phyloP scores from a whole-genome alignment of 2,797 vertebrate species.

The Anomalospiza imberbis region DNA sequence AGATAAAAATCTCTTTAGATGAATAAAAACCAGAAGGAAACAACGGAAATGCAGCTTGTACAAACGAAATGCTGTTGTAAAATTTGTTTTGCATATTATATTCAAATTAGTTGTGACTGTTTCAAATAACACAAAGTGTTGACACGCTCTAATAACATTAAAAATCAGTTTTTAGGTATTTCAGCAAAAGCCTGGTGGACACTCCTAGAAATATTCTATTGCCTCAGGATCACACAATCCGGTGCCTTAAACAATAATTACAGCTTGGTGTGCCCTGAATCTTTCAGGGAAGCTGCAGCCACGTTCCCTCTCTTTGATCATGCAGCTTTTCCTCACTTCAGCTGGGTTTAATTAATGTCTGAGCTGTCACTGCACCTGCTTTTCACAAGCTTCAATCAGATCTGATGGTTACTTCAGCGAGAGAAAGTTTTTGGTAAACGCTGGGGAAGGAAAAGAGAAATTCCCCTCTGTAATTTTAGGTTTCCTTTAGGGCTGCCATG shows the following conservation, averaged over 20 bases:
- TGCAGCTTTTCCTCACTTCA: not conserved
- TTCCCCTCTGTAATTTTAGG: not conserved
- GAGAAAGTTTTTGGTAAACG: not conserved
- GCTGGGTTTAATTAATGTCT: conserved; percentile 24
- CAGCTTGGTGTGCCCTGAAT: conserved; percentile 7
- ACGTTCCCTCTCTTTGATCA: conserved; percentile 19
- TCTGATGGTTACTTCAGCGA: not conserved
- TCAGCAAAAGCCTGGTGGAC: not conserved
- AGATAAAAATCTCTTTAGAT: conserved; percentile 57
- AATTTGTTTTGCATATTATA: conserved; percentile 33
- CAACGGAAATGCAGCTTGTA: conserved; percentile 30
- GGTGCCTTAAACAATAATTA: not conserved
- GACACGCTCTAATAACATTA: not conserved
- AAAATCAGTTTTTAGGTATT: not conserved
- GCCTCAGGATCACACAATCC: not conserved
- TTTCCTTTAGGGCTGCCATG: not conserved
- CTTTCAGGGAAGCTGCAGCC: not conserved
- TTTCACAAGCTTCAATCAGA: not conserved
- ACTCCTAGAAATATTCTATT: not conserved
- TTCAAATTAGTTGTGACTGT: not conserved
- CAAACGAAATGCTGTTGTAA: conserved; percentile 8
- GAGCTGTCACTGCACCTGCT: not conserved
- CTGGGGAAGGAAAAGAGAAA: not conserved
- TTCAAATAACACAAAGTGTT: not conserved
- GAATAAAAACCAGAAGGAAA: conserved; percentile 61